Percentiles rank a stretch among this genome's conserved stretches.
phyloP scores from a whole-genome alignment of 64 coral and sea anemone genomes.

The Dendrophyllia cribrosa region DNA sequence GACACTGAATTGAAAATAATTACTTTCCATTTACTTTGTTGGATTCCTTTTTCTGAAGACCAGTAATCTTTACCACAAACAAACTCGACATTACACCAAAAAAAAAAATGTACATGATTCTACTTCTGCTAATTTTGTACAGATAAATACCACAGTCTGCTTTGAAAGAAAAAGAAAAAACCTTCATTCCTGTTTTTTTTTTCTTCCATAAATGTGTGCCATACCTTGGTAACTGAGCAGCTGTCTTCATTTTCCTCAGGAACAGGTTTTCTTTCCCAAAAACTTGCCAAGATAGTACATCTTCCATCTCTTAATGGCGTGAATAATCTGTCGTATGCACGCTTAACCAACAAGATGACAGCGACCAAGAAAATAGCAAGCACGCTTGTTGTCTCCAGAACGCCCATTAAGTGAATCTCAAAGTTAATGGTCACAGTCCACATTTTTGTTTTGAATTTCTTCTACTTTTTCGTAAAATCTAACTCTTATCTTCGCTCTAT shows the following conservation, averaged over 20 bases:
- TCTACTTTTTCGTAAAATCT: not conserved
- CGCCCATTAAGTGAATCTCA: not conserved
- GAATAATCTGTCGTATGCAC: not conserved
- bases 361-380: not conserved
- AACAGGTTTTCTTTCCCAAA: not conserved
- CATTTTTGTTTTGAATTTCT: not conserved
- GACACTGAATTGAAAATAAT: no score
- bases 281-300: not conserved
- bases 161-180: no score
- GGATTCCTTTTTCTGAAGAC: no score
- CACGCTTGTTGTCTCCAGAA: not conserved
- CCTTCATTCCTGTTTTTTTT: no score
- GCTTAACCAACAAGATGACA: not conserved
- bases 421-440: not conserved
- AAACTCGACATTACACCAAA: no score
- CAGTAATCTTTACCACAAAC: no score
- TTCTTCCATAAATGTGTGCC: no score
- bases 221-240: not conserved
- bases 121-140: no score
- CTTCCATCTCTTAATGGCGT: not conserved
- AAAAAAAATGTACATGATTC: no score
- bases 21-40: no score
- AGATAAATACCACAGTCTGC: no score
- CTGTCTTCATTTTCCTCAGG: constrained; percentile 1
- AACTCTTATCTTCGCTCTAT: not conserved